Conservation (phyloP, 2,888 invertebrate species). For the Trissolcus brochymenae region DNA sequence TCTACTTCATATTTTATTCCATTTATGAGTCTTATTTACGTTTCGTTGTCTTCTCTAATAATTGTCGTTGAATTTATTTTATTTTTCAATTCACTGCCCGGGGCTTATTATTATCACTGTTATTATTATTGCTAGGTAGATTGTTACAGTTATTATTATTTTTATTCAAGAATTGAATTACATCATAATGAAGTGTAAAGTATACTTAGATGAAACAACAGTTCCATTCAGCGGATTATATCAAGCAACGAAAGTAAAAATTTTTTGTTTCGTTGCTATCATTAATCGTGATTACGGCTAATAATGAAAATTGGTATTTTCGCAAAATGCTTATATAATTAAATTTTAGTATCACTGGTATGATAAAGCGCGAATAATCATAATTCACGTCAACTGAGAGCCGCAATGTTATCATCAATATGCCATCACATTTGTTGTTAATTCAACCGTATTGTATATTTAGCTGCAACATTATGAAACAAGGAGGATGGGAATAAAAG, state of each 20-base stretch:
- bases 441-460: conserved; percentile 47
- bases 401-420: conserved; percentile 13
- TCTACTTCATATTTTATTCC: conserved; percentile 15
- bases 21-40: too few species aligned
- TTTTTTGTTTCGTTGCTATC: conserved; percentile 4
- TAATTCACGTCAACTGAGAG: conserved; percentile 16
- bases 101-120: too few species aligned
- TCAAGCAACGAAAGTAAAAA: background rate
- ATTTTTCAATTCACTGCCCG: too few species aligned
- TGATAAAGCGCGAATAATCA: conserved; percentile 25
- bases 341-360: conserved; percentile 16
- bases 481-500: conserved; percentile 36
- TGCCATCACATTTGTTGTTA: conserved; percentile 32
- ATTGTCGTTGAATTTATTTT: too few species aligned
- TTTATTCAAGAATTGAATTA: too few species aligned
- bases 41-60: too few species aligned
- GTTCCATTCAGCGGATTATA: background rate
- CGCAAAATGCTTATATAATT: conserved; percentile 26
- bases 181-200: too few species aligned
- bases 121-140: too few species aligned
- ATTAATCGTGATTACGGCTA: background rate
- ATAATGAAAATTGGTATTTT: conserved; percentile 26
- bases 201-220: background rate
- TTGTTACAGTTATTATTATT: too few species aligned
- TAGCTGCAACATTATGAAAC: conserved; percentile 26